A percentile compares a stretch with the other conserved stretches of the same genome.
These are phyloP conservation scores for Tortrix viridana DNA, from an alignment of 2,888 invertebrate genomes.

Conservation along the genomic window DNA sequence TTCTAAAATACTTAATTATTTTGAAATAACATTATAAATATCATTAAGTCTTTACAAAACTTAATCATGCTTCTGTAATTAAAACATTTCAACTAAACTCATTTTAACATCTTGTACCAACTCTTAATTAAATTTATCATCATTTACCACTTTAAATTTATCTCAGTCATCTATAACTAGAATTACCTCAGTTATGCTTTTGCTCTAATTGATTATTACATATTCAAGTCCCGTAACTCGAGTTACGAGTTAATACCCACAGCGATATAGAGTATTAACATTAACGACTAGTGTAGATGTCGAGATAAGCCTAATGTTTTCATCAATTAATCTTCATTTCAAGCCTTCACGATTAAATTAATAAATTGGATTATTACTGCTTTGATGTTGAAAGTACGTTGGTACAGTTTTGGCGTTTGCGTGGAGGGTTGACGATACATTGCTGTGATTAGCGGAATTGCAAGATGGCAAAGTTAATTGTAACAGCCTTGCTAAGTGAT, in stretches of 20 bases:
- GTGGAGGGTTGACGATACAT: not conserved
- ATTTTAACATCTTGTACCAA: no score
- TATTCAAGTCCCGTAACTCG: conserved; percentile 21
- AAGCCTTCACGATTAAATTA: conserved; percentile 36
- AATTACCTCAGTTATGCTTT: not conserved
- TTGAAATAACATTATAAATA: no score
- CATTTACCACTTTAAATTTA: not conserved
- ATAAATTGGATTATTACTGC: conserved; percentile 25
- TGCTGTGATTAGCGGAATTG: not conserved
- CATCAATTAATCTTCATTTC: conserved; percentile 40
- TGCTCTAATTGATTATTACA: conserved; percentile 23
- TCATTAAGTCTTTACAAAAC: no score
- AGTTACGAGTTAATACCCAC: conserved; percentile 20
- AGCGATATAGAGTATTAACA: conserved; percentile 51
- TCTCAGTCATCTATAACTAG: not conserved
- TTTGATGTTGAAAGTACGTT: conserved; percentile 7
- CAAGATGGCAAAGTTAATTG: not conserved
- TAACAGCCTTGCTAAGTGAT: not conserved
- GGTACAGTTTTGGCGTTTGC: not conserved
- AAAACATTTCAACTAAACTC: no score
- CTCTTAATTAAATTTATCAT: not conserved
- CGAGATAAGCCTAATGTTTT: conserved; percentile 45
- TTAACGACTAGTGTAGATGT: conserved; percentile 59
- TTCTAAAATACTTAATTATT: no score
- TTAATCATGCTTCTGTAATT: no score